These are phyloP conservation scores for Pseudoatta argentina DNA, from an alignment of 1,140 invertebrate genomes.

Conservation along the genomic window DNA sequence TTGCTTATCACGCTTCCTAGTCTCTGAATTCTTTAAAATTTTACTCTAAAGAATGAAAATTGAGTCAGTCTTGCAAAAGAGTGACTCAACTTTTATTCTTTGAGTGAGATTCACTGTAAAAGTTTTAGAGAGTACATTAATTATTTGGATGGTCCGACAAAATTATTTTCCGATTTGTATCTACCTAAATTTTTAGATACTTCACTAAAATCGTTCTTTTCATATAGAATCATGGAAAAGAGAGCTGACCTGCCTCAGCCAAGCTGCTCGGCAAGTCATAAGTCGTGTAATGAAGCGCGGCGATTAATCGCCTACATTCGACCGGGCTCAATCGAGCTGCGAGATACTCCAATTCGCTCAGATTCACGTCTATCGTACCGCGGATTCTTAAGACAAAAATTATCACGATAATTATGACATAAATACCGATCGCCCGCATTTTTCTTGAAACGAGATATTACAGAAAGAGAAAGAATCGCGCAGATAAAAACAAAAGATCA, in stretches of 20 bases:
- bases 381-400: slow-evolving; percentile 24
- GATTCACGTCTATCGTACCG: slow-evolving; percentile 87
- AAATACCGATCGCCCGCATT: slow-evolving; percentile 17
- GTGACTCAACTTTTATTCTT: too few species aligned
- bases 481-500: slow-evolving; percentile 10
- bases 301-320: slow-evolving; percentile 87
- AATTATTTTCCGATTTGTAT: too few species aligned
- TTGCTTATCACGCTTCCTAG: too few species aligned
- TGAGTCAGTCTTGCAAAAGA: too few species aligned
- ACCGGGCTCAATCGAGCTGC: slow-evolving; percentile 86
- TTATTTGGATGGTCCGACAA: too few species aligned
- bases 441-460: background rate
- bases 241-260: slow-evolving; percentile 82
- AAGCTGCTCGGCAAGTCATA: slow-evolving; percentile 86
- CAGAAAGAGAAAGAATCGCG: background rate
- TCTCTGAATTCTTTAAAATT: too few species aligned
- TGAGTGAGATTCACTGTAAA: background rate
- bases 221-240: too few species aligned
- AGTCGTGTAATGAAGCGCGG: slow-evolving; percentile 86
- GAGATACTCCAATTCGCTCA: slow-evolving; percentile 87
- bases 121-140: too few species aligned
- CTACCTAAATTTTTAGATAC: too few species aligned
- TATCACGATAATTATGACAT: background rate
- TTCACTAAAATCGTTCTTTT: too few species aligned
- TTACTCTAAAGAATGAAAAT: too few species aligned